A percentile compares a stretch with the other conserved stretches of the same genome.
These are phyloP conservation scores for Thunnus thynnus DNA, from an alignment of 2,113 vertebrate genomes.

Conservation along the genomic window DNA sequence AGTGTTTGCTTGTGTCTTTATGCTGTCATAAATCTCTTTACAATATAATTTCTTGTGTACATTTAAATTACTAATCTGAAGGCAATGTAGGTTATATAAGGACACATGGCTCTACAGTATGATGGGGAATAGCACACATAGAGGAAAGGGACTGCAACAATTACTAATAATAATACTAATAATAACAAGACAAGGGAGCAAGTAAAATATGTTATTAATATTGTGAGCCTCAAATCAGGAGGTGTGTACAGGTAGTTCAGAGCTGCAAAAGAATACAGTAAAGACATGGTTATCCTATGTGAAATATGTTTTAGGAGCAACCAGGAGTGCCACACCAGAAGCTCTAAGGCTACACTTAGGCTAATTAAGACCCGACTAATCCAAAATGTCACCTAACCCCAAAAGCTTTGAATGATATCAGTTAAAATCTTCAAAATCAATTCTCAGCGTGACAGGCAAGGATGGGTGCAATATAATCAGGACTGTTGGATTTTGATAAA, in stretches of 20 bases:
- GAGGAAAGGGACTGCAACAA: no score
- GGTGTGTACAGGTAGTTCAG: neutral
- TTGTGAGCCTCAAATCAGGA: neutral
- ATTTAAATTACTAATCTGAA: neutral
- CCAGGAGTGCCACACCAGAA: no score
- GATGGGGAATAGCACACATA: neutral
- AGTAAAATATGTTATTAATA: neutral
- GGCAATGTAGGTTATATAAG: neutral
- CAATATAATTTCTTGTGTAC: neutral
- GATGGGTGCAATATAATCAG: neutral
- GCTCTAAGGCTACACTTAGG: neutral
- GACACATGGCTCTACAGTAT: no score
- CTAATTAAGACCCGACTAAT: neutral
- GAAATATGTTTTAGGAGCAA: neutral
- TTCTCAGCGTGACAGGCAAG: neutral
- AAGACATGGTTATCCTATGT: neutral
- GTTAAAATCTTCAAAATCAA: neutral
- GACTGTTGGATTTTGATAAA: slow-evolving; percentile 8
- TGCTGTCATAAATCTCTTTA: neutral
- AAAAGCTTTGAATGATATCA: neutral
- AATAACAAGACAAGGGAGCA: no score
- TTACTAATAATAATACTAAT: no score
- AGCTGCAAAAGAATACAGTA: neutral
- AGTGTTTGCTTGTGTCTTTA: neutral
- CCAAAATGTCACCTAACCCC: neutral